Base-by-base conservation (phyloP, 1,140 invertebrate species). In the Fopius arisanus region DNA sequence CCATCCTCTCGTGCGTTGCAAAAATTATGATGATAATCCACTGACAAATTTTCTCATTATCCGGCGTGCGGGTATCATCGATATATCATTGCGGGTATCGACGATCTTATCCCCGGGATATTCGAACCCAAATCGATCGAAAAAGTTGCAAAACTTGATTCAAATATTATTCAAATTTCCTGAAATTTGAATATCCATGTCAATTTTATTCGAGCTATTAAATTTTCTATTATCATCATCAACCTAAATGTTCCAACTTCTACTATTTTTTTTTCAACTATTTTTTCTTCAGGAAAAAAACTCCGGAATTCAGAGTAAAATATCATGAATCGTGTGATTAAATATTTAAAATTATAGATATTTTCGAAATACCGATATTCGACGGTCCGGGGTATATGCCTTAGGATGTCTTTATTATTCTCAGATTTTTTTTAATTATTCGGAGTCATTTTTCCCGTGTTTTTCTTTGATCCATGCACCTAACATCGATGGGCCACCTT, bases 21-120 rank as follows among this genome's bases (percentile, higher is more conserved):
- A 54, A 54, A 54, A 54, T 54, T 54, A 19, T 19, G 48, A 54
- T 54, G 19, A 54, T 54, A 26, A 54, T 54, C 16, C 9, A 19
- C 48, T 54, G 10, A 54, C 48, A 54, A 54, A 54, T 54, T 21
- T 54, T 10, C 48, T 54, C 48, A 54, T 54, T 54, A 54, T 54
- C 48, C 3, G 21, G 7, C 48, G 3, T 54, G 48, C 48, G 16
- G 19, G n/a, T n/a, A n/a, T n/a, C n/a, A n/a, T n/a, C n/a, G n/a
- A n/a, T n/a, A n/a, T n/a, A n/a, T n/a, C n/a, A n/a, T n/a, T n/a
- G n/a, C n/a, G n/a, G n/a, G n/a, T n/a, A n/a, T n/a, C n/a, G n/a
- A n/a, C n/a, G n/a, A n/a, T n/a, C n/a, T n/a, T n/a, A 54, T 54
- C n/a, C 3, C 48, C 19, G 21, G 12, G 19, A 54, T 21, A 4